Percentiles rank a stretch among this genome's conserved stretches.
phyloP scores from a whole-genome alignment of 2,888 invertebrate genomes.

The Xanthorhoe spadicearia region DNA sequence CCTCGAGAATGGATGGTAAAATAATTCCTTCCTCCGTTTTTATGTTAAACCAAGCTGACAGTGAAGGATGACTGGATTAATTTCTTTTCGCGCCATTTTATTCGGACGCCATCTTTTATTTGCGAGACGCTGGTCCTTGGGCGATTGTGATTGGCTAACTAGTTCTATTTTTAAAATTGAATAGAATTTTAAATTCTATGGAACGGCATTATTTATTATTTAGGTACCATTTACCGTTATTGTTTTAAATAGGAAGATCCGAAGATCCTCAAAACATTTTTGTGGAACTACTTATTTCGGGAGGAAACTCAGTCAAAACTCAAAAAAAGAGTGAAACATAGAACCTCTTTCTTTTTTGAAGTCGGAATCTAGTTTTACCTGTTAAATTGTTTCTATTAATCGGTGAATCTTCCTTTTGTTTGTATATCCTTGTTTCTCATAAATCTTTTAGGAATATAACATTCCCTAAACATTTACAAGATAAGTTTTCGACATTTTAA shows the following conservation, averaged over 20 bases:
- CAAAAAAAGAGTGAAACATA: too few relatives aligned
- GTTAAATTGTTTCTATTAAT: too few relatives aligned
- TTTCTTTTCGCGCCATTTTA: slow-evolving; percentile 41
- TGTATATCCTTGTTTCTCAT: too few relatives aligned
- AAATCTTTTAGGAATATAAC: neutral
- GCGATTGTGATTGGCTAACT: slow-evolving; percentile 25
- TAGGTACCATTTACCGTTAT: too few relatives aligned
- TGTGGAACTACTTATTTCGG: too few relatives aligned
- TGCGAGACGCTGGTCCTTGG: slow-evolving; percentile 20
- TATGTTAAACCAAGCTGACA: slow-evolving; percentile 46
- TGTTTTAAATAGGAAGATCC: too few relatives aligned
- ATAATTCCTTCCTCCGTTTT: slow-evolving; percentile 45
- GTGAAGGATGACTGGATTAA: slow-evolving; percentile 48
- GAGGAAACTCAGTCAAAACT: too few relatives aligned
- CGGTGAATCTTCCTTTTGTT: too few relatives aligned
- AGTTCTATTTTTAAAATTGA: slow-evolving; percentile 21
- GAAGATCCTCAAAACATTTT: too few relatives aligned
- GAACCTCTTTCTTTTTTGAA: too few relatives aligned
- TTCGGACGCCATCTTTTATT: slow-evolving; percentile 32
- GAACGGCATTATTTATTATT: too few relatives aligned
- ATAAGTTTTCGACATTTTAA: slow-evolving; percentile 8
- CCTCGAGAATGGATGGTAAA: slow-evolving; percentile 42
- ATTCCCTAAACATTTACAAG: slow-evolving; percentile 2
- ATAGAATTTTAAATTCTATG: neutral
- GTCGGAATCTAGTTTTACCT: too few relatives aligned